These are phyloP conservation scores for Marasmarcha lunaedactyla DNA, from an alignment of 2,888 invertebrate genomes.

Conservation along the genomic window DNA sequence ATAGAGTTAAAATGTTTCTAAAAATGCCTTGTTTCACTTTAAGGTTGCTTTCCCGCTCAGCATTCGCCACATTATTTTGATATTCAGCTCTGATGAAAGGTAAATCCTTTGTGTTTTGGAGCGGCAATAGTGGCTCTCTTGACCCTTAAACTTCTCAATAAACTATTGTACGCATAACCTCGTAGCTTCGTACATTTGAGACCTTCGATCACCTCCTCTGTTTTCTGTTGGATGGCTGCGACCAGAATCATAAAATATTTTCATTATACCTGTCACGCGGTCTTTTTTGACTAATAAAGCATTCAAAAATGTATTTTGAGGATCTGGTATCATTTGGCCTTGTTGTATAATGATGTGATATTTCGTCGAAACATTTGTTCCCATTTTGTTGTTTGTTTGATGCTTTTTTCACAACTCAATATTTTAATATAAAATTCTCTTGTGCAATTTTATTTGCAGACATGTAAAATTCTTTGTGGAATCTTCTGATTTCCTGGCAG, in stretches of 20 bases:
- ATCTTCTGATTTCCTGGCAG: constrained; percentile 13
- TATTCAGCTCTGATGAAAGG: not conserved
- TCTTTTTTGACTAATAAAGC: constrained; percentile 9
- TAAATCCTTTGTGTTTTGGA: constrained; percentile 3
- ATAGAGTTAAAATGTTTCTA: constrained; percentile 11
- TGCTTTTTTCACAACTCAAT: constrained; percentile 11
- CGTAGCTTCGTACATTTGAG: constrained; percentile 9
- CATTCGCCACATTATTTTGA: constrained; percentile 1
- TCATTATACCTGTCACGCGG: constrained; percentile 9
- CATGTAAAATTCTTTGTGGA: constrained; percentile 13
- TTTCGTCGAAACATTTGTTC: constrained; percentile 13
- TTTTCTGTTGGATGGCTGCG: constrained; percentile 6
- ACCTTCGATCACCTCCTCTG: constrained; percentile 14
- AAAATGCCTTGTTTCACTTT: constrained; percentile 7
- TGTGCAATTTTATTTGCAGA: constrained; percentile 11
- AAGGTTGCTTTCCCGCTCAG: not conserved
- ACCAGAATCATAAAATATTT: constrained; percentile 7
- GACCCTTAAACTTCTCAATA: constrained; percentile 11
- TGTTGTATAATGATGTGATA: constrained; percentile 9
- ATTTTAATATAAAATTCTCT: constrained; percentile 14
- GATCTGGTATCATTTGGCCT: not conserved
- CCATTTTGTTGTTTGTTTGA: constrained; percentile 7
- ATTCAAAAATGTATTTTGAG: constrained; percentile 11
- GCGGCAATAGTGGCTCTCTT: no score
- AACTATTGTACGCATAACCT: constrained; percentile 14